Evolutionary conservation across 2,797 vertebrate genomes (phyloP), one percentile per base, ranked within the genome.

Genomic region (Aphelocoma californica): DNA sequence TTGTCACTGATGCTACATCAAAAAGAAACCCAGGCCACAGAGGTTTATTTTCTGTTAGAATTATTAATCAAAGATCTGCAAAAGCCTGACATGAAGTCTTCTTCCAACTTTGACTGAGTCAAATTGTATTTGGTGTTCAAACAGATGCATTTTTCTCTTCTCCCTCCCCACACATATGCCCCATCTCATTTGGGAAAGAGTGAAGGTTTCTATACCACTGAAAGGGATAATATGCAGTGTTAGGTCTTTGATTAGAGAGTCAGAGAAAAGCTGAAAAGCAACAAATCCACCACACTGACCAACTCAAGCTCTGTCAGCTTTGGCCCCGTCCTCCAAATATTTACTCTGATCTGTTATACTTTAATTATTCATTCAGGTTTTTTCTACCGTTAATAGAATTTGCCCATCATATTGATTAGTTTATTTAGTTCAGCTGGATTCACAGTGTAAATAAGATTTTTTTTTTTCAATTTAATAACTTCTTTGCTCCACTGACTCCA

Each of bases 391-490:
- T 96, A 96, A 94, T 69, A 94, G 92, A 93, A 95, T 93, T 97
- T 85, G 10, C 56, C 79, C 65, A 66, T 82, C 16, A 25, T 92
- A 96, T 96, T 93, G 93, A 97, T 94, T 94, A 64, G 61, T 58
- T 96, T 95, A 64, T 79, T 90, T 80, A 93, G 79, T 92, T 87
- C 86, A 93, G 71, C 51, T 85, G 71, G 71, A 95, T 95, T 95
- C 88, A 89, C 67, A 73, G 18, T 58, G 42, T 86, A 95, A 94
- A 93, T 61, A 95, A 83, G n/a, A 66, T n/a, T 66, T 32, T 72
- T 70, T 67, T 67, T 88, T 91, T 58, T 34, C 61, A 81, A 32
- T 93, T 91, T 93, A 92, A 91, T 90, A 85, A 88, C 53, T 47
- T 77, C 28, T 56, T 77, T 92, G 50, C 79, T 92, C 58, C 38